Evolutionary conservation across 92 coral and sea anemone genomes (phyloP).

Genomic region (Bergia puertoricense): DNA sequence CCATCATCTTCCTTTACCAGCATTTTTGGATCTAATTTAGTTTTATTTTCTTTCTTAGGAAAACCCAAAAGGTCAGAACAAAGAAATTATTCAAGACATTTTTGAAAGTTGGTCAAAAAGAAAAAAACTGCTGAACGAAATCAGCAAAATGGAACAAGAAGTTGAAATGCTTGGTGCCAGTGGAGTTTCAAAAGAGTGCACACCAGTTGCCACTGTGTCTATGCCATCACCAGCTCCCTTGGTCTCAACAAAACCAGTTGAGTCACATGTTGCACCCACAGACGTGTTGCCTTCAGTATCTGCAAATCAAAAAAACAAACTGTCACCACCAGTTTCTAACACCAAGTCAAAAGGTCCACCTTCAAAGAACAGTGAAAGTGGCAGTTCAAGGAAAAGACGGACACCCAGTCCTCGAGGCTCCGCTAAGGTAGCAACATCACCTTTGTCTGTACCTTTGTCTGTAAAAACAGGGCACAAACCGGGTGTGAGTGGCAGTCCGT

Average conservation of each 20-base stretch:
- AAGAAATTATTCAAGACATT: slow-evolving; percentile 68
- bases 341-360: not conserved
- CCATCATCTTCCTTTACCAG: not conserved
- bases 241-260: not conserved
- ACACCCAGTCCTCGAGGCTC: slow-evolving; percentile 36
- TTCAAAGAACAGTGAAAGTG: slow-evolving; percentile 4
- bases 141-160: slow-evolving; percentile 73
- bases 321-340: not conserved
- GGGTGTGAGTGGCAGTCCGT: slow-evolving; percentile 5
- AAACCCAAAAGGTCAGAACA: slow-evolving; percentile 34
- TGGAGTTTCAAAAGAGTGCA: not conserved
- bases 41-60: slow-evolving; percentile 6
- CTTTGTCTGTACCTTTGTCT: slow-evolving; percentile 1
- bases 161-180: slow-evolving; percentile 50
- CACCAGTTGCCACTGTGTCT: not conserved
- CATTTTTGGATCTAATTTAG: not conserved
- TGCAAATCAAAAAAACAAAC: not conserved
- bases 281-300: not conserved
- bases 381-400: slow-evolving; percentile 4
- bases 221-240: not conserved
- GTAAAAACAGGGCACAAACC: not conserved
- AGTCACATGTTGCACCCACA: not conserved
- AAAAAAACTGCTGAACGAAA: slow-evolving; percentile 72
- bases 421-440: not conserved
- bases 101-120: slow-evolving; percentile 71